Evolutionary conservation across 2,888 invertebrate genomes (phyloP).

Genomic region (Dinocampus coccinellae): DNA sequence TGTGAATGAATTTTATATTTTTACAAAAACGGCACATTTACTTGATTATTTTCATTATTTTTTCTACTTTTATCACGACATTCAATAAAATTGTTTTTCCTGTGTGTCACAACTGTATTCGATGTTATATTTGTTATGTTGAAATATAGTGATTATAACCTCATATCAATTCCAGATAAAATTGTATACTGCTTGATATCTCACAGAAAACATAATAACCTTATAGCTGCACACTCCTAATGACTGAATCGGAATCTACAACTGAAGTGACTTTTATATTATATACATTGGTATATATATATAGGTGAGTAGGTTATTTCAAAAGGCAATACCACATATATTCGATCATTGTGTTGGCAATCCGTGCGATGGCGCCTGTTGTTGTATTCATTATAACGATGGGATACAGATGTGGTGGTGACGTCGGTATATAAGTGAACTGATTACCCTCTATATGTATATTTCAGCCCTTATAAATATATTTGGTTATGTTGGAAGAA

Average conservation of each 20-base stretch:
- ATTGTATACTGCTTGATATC: too few species aligned
- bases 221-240: too few species aligned
- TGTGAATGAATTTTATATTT: not conserved
- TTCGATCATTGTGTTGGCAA: not conserved
- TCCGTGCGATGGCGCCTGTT: slow-evolving; percentile 4
- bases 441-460: not conserved
- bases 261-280: not conserved
- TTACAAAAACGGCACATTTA: not conserved
- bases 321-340: not conserved
- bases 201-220: too few species aligned
- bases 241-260: too few species aligned
- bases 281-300: not conserved
- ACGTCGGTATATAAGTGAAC: not conserved
- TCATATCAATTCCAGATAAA: too few species aligned
- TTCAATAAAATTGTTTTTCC: not conserved
- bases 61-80: not conserved
- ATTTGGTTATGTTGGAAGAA: too few species aligned
- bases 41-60: not conserved
- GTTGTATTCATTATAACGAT: not conserved
- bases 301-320: not conserved
- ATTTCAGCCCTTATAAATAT: not conserved
- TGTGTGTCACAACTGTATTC: too few species aligned
- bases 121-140: too few species aligned
- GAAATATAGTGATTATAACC: too few species aligned
- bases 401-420: not conserved